Evolutionary conservation across 2,888 invertebrate genomes (phyloP), one percentile per base, ranked within the genome.

Genomic region (Rhamphomyia laevipes): DNA sequence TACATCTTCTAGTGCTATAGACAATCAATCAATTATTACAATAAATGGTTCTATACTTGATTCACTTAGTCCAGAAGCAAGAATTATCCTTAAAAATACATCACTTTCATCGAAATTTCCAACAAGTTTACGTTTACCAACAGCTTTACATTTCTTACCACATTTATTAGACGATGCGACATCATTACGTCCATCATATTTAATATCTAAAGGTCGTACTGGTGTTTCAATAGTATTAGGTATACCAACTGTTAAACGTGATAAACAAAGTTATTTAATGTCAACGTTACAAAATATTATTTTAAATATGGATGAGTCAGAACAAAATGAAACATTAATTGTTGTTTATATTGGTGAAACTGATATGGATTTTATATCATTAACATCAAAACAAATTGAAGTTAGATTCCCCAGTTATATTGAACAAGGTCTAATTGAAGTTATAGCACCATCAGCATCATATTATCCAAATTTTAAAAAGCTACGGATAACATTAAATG

Each of bases 301-400:
- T 45, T 80, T 81, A 49, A 85, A 85, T 46, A 82, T 95, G 81
- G 81, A 75, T 45, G 73, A 77, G 3, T 75, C 77, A 9, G 82
- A 86, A 55, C 80, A 81, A 45, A 76, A 80, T n/a, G 86, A 89
- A 63, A 81, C 85, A 0, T 72, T 93, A 18, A 86, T 95, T 51
- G 80, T 94, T 7, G 83, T 95, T 3, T 84, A 88, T 62, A 80
- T 94, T 43, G 93, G 91, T 0, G 94, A 94, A 77, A 84, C 82
- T 23, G 87, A 91, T 63, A 59, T 82, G 57, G 80, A 84, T 43
- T 86, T 84, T 59, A 84, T 90, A 5, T 71, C 81, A 23, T 75
- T 83, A 57, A 79, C 83, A 13, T 86, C 88, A 6, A 79, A 79
- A 56, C 80, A 84, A 64, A 82, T 92, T 40, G 84, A 87, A 67